These are phyloP conservation scores for Salminus brasiliensis DNA, from an alignment of 2,113 vertebrate species.

Conservation along the genomic window DNA sequence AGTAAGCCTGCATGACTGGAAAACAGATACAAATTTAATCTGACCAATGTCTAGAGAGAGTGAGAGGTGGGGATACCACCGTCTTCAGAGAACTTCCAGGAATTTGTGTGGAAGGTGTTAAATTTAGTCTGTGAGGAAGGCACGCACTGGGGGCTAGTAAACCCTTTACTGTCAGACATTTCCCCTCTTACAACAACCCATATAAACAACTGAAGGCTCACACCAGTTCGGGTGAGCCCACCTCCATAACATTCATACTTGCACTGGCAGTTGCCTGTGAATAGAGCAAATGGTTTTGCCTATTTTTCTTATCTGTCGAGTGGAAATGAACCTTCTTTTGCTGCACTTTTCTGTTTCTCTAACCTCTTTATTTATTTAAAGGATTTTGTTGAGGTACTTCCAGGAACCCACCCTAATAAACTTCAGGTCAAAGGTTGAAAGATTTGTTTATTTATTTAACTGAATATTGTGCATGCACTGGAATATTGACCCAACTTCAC, in stretches of 20 bases:
- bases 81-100: slow-evolving; percentile 25
- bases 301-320: not conserved
- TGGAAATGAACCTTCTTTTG: not conserved
- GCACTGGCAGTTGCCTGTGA: slow-evolving; percentile 5
- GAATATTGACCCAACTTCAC: not conserved
- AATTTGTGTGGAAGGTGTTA: slow-evolving; percentile 36
- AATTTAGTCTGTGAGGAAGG: slow-evolving; percentile 44
- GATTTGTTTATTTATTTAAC: not conserved
- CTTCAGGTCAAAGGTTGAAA: not conserved
- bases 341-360: no score
- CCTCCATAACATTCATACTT: not conserved
- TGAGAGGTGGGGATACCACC: not conserved
- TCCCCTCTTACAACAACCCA: not conserved
- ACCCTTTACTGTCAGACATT: not conserved
- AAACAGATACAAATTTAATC: no score
- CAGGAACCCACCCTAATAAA: not conserved
- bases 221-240: not conserved
- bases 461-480: not conserved
- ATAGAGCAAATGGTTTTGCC: not conserved
- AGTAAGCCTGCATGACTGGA: no score
- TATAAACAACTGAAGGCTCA: not conserved
- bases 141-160: slow-evolving; percentile 41
- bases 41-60: no score
- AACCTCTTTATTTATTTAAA: not conserved
- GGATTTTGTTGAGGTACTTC: not conserved